A percentile compares a stretch with the other conserved stretches of the same genome.
Evolutionary conservation across 2,797 vertebrate genomes (phyloP).

Genomic region (Falco naumanni): DNA sequence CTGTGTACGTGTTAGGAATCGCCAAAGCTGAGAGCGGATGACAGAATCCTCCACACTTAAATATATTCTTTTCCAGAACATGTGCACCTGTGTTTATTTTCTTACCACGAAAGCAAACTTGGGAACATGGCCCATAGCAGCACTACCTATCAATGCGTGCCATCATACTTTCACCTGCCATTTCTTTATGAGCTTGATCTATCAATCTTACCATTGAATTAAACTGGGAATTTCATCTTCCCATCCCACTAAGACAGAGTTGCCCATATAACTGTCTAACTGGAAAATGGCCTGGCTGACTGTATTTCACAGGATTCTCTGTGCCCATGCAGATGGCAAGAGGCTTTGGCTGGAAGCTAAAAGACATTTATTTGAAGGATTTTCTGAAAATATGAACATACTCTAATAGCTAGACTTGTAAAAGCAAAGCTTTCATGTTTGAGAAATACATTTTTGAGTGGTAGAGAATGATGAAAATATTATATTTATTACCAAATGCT

Average conservation of each 20-base stretch:
- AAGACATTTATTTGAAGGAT: background rate
- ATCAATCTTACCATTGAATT: background rate
- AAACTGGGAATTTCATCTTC: background rate
- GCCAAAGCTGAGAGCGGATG: background rate
- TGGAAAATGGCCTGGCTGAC: background rate
- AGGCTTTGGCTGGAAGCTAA: background rate
- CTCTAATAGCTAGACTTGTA: background rate
- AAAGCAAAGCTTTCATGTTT: background rate
- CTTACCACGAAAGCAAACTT: background rate
- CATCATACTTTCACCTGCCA: background rate
- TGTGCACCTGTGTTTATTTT: background rate
- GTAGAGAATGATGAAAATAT: background rate
- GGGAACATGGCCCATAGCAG: background rate
- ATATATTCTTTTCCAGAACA: background rate
- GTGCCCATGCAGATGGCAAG: background rate
- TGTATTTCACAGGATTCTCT: background rate
- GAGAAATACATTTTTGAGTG: background rate
- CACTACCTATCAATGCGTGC: background rate
- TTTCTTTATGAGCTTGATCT: background rate
- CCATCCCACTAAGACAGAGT: background rate
- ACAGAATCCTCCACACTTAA: background rate
- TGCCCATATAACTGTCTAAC: background rate
- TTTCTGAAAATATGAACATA: background rate
- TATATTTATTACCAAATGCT: background rate
- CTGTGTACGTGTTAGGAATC: rapidly evolving